These are phyloP conservation scores for Thalassarche chlororhynchos DNA, from an alignment of 2,113 vertebrate genomes.

Conservation along the genomic window DNA sequence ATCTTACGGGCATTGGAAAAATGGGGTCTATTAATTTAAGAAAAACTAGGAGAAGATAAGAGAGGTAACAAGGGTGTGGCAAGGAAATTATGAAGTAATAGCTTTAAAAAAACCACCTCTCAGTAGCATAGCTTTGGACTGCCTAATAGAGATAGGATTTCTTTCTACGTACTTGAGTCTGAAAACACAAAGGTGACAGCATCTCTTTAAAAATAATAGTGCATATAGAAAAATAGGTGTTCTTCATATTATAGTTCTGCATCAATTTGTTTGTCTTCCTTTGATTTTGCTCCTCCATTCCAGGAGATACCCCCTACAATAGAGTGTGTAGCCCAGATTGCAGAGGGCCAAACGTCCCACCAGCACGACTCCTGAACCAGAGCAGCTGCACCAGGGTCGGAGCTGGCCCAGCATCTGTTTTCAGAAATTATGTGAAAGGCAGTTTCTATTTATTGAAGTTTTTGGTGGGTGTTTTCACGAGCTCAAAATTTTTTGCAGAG, in stretches of 20 bases:
- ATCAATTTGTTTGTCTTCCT: not conserved
- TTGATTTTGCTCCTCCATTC: not conserved
- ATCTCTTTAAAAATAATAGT: not conserved
- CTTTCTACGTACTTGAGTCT: not conserved
- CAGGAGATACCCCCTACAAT: not conserved
- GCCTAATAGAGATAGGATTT: not conserved
- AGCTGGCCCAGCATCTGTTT: not conserved
- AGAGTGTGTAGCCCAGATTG: not conserved
- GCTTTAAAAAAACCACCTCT: not conserved
- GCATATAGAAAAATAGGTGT: not conserved
- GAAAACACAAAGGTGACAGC: not conserved
- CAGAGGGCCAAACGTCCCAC: not conserved
- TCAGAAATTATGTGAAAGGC: not conserved
- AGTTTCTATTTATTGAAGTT: not conserved
- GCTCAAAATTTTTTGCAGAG: not conserved
- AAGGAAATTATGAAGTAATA: not conserved
- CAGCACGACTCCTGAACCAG: not conserved
- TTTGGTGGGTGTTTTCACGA: slow-evolving; percentile 18
- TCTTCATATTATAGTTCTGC: not conserved
- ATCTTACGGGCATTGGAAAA: not conserved
- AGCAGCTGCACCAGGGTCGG: not conserved
- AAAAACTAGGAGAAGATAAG: not conserved
- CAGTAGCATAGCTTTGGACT: not conserved
- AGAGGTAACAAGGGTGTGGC: not conserved
- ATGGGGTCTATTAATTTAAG: not conserved